A percentile compares a stretch with the other conserved stretches of the same genome.
Conservation (phyloP, 2,888 invertebrate species). For the Synergus japonicus region DNA sequence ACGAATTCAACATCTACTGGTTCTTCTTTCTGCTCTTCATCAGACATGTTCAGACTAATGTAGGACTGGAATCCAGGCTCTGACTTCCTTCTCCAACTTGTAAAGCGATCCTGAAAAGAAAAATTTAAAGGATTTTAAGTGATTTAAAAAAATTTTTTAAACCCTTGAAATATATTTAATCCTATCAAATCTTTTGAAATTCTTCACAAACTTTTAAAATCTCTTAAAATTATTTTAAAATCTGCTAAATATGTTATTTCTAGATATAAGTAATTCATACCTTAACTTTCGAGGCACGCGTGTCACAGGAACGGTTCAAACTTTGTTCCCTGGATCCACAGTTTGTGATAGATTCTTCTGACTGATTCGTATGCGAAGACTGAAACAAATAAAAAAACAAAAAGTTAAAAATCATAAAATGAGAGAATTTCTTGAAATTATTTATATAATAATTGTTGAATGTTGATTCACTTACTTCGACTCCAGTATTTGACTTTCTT, state of each 20-base stretch:
- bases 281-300: constrained; percentile 73
- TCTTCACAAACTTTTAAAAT: too few relatives aligned
- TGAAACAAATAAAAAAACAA: constrained; percentile 52
- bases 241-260: neutral
- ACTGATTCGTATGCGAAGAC: constrained; percentile 67
- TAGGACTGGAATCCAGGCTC: constrained; percentile 82
- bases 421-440: neutral
- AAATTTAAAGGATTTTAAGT: constrained; percentile 39
- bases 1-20: constrained; percentile 48
- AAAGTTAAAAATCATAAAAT: neutral
- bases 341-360: constrained; percentile 61
- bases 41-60: constrained; percentile 70
- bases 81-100: constrained; percentile 85
- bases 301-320: constrained; percentile 68
- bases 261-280: constrained; percentile 49
- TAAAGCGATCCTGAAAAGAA: constrained; percentile 77
- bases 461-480: constrained; percentile 64
- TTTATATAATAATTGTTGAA: constrained; percentile 16
- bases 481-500: constrained; percentile 77
- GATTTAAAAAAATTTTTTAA: too few relatives aligned
- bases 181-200: too few relatives aligned
- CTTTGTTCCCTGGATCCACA: constrained; percentile 66
- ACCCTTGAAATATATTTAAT: too few relatives aligned
- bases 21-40: constrained; percentile 69
- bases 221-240: neutral